Evolutionary conservation across 1,140 invertebrate species (phyloP).

Genomic region (Hycleus cichorii): DNA sequence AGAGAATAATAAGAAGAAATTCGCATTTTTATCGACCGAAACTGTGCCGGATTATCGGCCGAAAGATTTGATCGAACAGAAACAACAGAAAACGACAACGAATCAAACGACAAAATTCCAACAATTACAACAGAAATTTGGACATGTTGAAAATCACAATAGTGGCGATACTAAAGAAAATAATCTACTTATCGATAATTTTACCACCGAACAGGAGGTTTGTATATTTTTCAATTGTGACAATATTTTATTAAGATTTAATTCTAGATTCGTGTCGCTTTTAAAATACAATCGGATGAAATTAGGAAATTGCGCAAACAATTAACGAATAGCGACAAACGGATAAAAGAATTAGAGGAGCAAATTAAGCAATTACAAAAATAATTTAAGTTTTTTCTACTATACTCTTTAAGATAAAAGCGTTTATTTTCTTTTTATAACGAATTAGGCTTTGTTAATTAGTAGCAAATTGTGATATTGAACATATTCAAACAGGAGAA

Average conservation of each 20-base stretch:
- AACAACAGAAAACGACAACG: slow-evolving; percentile 62
- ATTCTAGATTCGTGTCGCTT: slow-evolving; percentile 63
- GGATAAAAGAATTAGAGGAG: slow-evolving; percentile 70
- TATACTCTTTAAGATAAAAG: too few relatives aligned
- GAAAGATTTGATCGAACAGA: slow-evolving; percentile 49
- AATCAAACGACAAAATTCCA: slow-evolving; percentile 73
- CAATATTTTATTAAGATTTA: slow-evolving; percentile 3
- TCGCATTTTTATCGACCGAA: slow-evolving; percentile 73
- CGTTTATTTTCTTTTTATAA: too few relatives aligned
- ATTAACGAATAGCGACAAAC: slow-evolving; percentile 63
- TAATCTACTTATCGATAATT: slow-evolving; percentile 45
- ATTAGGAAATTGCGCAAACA: slow-evolving; percentile 65
- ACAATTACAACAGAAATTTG: slow-evolving; percentile 64
- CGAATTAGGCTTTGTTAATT: too few relatives aligned
- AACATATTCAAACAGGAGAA: too few relatives aligned
- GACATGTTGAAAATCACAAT: slow-evolving; percentile 45
- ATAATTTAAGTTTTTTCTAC: too few relatives aligned
- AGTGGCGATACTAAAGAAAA: slow-evolving; percentile 48
- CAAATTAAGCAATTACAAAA: slow-evolving; percentile 52
- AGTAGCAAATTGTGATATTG: too few relatives aligned
- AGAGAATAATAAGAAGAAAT: slow-evolving; percentile 74
- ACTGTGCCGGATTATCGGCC: slow-evolving; percentile 78
- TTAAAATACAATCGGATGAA: slow-evolving; percentile 70
- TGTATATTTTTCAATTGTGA: slow-evolving; percentile 9
- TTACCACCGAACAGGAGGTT: slow-evolving; percentile 51